Evolutionary conservation across 2,113 vertebrate species (phyloP), one percentile per base, ranked within the genome.

Genomic region (Larimichthys polyactis): DNA sequence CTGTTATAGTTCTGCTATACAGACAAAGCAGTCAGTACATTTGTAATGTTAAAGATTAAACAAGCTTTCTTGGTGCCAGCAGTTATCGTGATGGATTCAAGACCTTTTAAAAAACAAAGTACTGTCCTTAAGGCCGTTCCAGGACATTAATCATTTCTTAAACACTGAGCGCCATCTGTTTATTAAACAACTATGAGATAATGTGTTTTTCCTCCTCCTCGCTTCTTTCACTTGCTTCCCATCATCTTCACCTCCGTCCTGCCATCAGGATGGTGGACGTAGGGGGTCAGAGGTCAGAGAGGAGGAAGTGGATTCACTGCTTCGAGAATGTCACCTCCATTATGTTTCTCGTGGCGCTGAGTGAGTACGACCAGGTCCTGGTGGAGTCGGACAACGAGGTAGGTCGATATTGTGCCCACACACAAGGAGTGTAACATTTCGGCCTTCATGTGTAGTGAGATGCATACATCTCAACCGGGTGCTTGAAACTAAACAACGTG

Each of bases 231-330:
- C 75, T 36, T 32, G 8, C 71, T 27, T 8, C 43, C 24, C 11
- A 32, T 32, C 27, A 17, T 57, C 57, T 51, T 49, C 57, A 22
- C 46, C 63, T 46, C 64, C 73, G 29, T 83, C 68, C 82, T 46
- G 9, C 44, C 58, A 36, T 79, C 91, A 99, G 98, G 92, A 99
- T 99, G 98, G 98, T 99, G 93, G 98, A 99, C 81, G 98, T 99
- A 0, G 98, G 98, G 11, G 98, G 98, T 40, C 98, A 99, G 90
- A 95, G 98, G 90, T 99, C 98, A 3, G 98, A 99, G 93, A 95
- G 98, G 92, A 96, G 98, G 95, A 99, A 99, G 95, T 99, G 98
- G 98, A 99, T 99, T 87, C 98, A 99, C 93, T 99, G 98, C 95
- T 99, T 99, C 85, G 98, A 99, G 96, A 99, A 99, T 4, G 98